Evolutionary conservation across 2,113 vertebrate genomes (phyloP), one percentile per base, ranked within the genome.

Genomic region (Psilopsiagon aymara): DNA sequence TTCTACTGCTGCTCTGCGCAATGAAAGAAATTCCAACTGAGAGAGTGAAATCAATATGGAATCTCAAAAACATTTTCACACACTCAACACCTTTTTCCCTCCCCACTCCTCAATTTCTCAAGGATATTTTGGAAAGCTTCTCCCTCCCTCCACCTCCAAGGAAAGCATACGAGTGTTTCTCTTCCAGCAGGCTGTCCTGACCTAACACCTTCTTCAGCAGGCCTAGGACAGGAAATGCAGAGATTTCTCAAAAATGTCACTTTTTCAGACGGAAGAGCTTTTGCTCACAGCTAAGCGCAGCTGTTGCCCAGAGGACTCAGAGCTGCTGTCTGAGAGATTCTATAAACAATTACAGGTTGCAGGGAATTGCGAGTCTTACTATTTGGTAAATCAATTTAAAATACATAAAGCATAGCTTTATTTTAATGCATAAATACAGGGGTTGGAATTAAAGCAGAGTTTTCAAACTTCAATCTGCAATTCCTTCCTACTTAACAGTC

Each of bases 1-100:
- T 77, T 78, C 83, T 80, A 18, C 82, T 31, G 53, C 43, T 92
- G 28, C n/a, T 86, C 68, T 52, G 18, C 44, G 53, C 78, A 79
- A 41, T 19, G 44, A 90, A 75, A 87, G 52, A 52, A 89, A 94
- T 62, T 92, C 49, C 74, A 82, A 7, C 47, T 35, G 62, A 57
- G 31, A 69, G 20, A 70, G 41, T 82, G 66, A 92, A 91, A 94
- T 82, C 27, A 78, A 92, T 64, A 68, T 41, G 78, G 35, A 87
- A 59, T 79, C 85, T 86, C 84, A 95, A 80, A 94, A 94, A 92
- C 28, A 39, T 87, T 96, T 97, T 87, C 84, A 95, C 67, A 82
- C 28, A 90, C 13, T 93, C 92, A 93, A 92, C 92, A 95, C 71
- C 67, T 86, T 89, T 64, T 63, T 88, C 44, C 59, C 33, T 69